Evolutionary conservation across 2,113 vertebrate genomes (phyloP), one percentile per base, ranked within the genome.

Genomic region (Xiphophorus couchianus): DNA sequence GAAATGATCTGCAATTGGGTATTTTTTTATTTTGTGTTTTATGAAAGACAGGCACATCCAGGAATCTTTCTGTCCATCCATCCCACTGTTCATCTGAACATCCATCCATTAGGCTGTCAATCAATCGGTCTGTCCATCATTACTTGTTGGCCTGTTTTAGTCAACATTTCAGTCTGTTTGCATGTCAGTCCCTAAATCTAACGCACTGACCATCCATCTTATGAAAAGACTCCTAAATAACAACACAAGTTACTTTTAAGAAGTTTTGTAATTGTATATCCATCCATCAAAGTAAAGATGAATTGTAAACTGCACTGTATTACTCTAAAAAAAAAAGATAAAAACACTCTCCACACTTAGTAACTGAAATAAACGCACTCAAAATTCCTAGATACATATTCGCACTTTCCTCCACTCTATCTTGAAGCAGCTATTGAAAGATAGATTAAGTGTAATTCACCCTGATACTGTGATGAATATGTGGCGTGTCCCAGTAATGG

Each of bases 371-470:
- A 63, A 63, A 70, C 74, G 44, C 69, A 48, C 71, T 64, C 44
- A 5, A 48, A 48, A 48, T 48, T 7, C 62, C 62, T 25, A 48
- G n/a, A 60, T 66, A 54, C 30, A 64, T 39, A 9, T 74, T 72
- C n/a, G 60, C 68, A 44, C 77, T 11, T 27, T 13, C 62, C 30
- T 71, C 69, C 25, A 10, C 66, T 31, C 65, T 77, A 74, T 82
- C 79, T 83, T 73, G 66, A 13, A 69, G 66, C 67, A 72, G 69
- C 48, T 88, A 90, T 86, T 83, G 89, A 89, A 87, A 85, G 63
- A 69, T 27, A 86, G 87, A 89, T 92, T 80, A 88, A 78, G 82
- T 81, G 48, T 89, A 88, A 87, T 92, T 87, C 87, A 76, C 80
- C 66, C 83, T 69, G 75, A 73, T 87, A 66, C 66, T 44, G 73